Conservation (phyloP, 2,797 vertebrate species). For the Merluccius polli region DNA sequence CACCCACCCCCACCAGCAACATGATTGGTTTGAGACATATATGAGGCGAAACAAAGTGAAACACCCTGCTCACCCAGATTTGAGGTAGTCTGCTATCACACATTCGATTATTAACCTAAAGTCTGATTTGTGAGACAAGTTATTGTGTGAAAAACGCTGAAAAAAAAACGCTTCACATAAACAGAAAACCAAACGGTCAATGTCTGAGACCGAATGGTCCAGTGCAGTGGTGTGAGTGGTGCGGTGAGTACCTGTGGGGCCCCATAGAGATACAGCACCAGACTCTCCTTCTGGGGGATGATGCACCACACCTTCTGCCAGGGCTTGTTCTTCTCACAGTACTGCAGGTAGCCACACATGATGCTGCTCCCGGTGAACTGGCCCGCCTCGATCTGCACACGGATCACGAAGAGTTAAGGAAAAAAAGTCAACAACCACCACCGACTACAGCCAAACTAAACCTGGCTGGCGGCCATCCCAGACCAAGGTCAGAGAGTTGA, state of each 20-base stretch:
- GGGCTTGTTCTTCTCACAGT: slow-evolving; percentile 91
- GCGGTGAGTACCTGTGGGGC: slow-evolving; percentile 86
- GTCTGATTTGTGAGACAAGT: too few species aligned
- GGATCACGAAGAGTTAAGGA: neutral
- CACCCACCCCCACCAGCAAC: too few species aligned
- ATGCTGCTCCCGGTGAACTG: slow-evolving; percentile 93
- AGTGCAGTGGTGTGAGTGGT: neutral
- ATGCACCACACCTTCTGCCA: slow-evolving; percentile 98
- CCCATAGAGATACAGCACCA: slow-evolving; percentile 95
- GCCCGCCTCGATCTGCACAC: slow-evolving; percentile 87
- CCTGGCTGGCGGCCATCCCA: neutral
- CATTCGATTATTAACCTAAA: too few species aligned
- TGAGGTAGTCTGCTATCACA: too few species aligned
- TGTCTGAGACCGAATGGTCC: too few species aligned
- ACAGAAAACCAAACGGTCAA: too few species aligned
- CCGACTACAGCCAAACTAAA: neutral
- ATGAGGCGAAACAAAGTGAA: too few species aligned
- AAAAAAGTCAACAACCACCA: too few species aligned
- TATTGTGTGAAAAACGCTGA: too few species aligned
- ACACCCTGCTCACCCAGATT: too few species aligned
- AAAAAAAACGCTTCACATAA: too few species aligned
- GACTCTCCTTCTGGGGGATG: slow-evolving; percentile 90
- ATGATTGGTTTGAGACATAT: too few species aligned
- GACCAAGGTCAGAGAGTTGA: neutral
- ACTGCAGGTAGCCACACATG: slow-evolving; percentile 94